phyloP scores from a whole-genome alignment of 2,113 vertebrate species.

The Oreotrochilus melanogaster region DNA sequence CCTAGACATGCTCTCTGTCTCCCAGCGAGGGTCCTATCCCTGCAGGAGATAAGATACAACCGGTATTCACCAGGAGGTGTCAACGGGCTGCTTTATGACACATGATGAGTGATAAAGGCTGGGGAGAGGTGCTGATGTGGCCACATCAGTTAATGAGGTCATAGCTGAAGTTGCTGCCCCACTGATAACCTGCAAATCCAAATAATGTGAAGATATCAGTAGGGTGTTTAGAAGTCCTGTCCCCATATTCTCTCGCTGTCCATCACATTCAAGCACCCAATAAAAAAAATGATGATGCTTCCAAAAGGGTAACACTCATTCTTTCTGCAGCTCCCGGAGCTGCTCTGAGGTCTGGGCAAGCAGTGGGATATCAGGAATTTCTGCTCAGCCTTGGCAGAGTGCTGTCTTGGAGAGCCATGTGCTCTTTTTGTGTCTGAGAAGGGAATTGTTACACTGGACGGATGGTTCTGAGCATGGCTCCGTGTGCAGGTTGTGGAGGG shows the following conservation, averaged over 20 bases:
- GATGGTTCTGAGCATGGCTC: background rate
- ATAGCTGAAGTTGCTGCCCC: slow-evolving; percentile 71
- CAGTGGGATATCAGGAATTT: background rate
- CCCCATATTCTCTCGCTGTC: slow-evolving; percentile 29
- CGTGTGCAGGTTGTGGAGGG: background rate
- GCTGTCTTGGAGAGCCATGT: background rate
- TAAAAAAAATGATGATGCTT: background rate
- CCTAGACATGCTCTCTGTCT: slow-evolving; percentile 69
- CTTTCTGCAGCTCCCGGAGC: background rate
- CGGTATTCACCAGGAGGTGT: slow-evolving; percentile 75
- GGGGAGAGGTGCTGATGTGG: slow-evolving; percentile 81
- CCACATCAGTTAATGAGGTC: slow-evolving; percentile 86
- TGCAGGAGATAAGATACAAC: slow-evolving; percentile 79
- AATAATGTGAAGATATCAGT: slow-evolving; percentile 72
- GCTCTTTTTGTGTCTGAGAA: background rate
- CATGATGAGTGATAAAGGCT: slow-evolving; percentile 77
- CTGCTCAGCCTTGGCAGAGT: background rate
- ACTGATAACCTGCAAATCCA: slow-evolving; percentile 81
- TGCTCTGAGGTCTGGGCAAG: background rate
- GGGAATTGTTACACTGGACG: background rate
- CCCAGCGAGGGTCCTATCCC: slow-evolving; percentile 72
- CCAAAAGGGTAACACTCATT: background rate
- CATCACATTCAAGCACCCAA: slow-evolving; percentile 5
- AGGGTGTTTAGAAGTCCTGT: slow-evolving; percentile 31
- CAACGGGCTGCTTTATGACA: slow-evolving; percentile 68